Evolutionary conservation across 2,888 invertebrate species (phyloP), one percentile per base, ranked within the genome.

Genomic region (Agrilus cyanescens): DNA sequence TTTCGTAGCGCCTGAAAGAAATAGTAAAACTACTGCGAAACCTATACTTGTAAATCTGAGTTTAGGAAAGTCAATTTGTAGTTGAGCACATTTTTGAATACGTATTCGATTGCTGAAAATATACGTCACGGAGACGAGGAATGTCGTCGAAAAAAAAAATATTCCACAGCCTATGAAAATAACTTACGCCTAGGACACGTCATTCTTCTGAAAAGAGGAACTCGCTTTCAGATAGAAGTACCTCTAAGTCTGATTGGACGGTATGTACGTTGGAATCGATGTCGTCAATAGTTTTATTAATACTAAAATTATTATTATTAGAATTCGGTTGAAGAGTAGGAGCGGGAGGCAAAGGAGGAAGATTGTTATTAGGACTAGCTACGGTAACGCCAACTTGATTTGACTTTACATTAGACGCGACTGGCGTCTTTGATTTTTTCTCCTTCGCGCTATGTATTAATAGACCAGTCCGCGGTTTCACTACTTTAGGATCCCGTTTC

Each of bases 171-270:
- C 57, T 52, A 51, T 34, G 32, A 47, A 41, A 47, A 48, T 40
- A 40, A 29, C 15, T 15, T 40, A 18, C 20, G 34, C 15, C 25
- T 25, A 25, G 10, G 25, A 50, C 46, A 43, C 48, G 61, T 68
- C 67, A 68, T 61, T 69, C 68, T 51, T 71, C 70, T 50, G 71
- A 68, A 56, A 71, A 72, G 43, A 73, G 62, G 49, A 71, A 73
- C 57, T 75, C 74, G 57, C 71, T 73, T 58, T 74, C 74, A 42
- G 75, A 74, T 37, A 76, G 65, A 29, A 76, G 63, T 47, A 75
- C 75, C 56, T 76, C 75, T 56, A 75, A 65, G 61, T 76, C 76
- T 39, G 75, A 75, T 51, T 75, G 75, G 62, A 75, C 74, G 57
- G 75, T 75, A 61, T 75, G 74, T 36, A 74, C 62, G 57, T 75